Evolutionary conservation across 2,113 vertebrate genomes (phyloP).

Genomic region (Platichthys stellatus): DNA sequence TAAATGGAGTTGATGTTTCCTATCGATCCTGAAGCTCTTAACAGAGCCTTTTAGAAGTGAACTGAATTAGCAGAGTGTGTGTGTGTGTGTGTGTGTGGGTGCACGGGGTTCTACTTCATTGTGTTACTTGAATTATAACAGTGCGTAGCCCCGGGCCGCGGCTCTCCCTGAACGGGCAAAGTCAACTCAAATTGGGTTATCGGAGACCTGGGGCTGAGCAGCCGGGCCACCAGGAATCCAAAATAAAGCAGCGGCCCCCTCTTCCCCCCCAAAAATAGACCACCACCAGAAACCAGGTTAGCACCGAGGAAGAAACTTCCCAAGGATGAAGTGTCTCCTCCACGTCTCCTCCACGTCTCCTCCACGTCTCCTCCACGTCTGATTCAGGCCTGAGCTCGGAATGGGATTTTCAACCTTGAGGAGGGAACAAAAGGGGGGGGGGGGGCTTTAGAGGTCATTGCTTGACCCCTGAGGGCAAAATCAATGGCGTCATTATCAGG

Average conservation of each 20-base stretch:
- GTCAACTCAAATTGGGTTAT: conserved; percentile 84
- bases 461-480: conserved; percentile 65
- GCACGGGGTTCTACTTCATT: conserved; percentile 65
- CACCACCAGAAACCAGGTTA: conserved; percentile 74
- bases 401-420: conserved; percentile 19
- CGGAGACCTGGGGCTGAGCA: conserved; percentile 78
- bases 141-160: conserved; percentile 64
- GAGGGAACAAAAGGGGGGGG: conserved; percentile 39
- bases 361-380: not conserved
- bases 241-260: conserved; percentile 75
- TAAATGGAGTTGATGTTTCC: not conserved
- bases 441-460: conserved; percentile 55
- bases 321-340: conserved; percentile 51
- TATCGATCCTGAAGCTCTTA: not conserved
- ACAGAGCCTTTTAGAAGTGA: conserved; percentile 5
- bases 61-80: conserved; percentile 26
- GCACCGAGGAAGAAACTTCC: conserved; percentile 45
- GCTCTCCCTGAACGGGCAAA: conserved; percentile 79
- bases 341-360: conserved; percentile 1
- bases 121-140: conserved; percentile 75
- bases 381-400: no score
- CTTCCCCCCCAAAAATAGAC: conserved; percentile 74
- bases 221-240: conserved; percentile 78
- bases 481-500: conserved; percentile 59
- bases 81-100: conserved; percentile 26